Percentiles rank a stretch among this genome's conserved stretches.
Evolutionary conservation across 2,797 vertebrate genomes (phyloP).

Genomic region (Rhinoraja longicauda): DNA sequence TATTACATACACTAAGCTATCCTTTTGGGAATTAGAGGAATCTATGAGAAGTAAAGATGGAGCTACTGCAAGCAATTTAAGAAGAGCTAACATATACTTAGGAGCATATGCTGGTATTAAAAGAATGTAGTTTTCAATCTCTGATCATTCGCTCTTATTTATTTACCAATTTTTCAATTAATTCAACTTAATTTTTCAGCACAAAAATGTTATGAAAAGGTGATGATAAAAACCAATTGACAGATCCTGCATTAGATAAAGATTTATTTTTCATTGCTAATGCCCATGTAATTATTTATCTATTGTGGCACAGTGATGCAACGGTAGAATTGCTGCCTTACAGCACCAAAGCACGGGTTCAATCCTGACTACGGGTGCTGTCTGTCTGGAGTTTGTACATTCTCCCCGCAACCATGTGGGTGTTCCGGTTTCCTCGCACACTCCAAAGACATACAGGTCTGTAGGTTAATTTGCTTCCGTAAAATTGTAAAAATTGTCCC

Average conservation of each 20-base stretch:
- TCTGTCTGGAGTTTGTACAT: too few relatives aligned
- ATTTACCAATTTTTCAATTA: slow-evolving; percentile 15
- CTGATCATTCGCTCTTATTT: slow-evolving; percentile 1
- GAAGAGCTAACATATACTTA: not conserved
- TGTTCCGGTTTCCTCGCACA: too few relatives aligned
- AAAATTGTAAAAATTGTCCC: too few relatives aligned
- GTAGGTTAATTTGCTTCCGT: too few relatives aligned
- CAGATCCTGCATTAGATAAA: not conserved
- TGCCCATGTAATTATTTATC: not conserved
- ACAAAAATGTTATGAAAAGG: not conserved
- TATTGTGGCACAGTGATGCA: too few relatives aligned
- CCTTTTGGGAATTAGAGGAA: slow-evolving; percentile 6
- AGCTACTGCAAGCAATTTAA: not conserved
- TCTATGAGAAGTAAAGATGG: slow-evolving; percentile 12
- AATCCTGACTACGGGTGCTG: too few relatives aligned
- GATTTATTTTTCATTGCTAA: not conserved
- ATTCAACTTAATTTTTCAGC: not conserved
- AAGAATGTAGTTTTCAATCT: slow-evolving; percentile 23
- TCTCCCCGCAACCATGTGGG: too few relatives aligned
- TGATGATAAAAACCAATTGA: not conserved
- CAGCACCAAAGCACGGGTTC: too few relatives aligned
- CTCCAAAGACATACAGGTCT: too few relatives aligned
- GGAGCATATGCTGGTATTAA: slow-evolving; percentile 20
- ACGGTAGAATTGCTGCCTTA: too few relatives aligned
- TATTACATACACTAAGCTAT: not conserved